Conservation (phyloP, 2,888 invertebrate species). For the Machimus rusticus region DNA sequence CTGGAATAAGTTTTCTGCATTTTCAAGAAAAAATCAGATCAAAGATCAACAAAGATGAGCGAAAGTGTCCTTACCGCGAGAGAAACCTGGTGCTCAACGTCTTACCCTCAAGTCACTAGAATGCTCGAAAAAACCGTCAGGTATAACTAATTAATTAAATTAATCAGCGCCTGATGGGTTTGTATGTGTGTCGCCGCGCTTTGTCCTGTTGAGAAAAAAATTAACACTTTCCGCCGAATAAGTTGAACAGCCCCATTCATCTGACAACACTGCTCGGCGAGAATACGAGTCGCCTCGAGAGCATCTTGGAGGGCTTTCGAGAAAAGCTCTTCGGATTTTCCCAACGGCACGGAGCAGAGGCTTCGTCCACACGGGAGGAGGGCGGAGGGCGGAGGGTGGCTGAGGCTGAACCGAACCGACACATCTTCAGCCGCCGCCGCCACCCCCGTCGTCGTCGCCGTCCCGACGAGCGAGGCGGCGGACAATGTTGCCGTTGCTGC, state of each 20-base stretch:
- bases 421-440: constrained; percentile 33
- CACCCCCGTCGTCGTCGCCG: constrained; percentile 35
- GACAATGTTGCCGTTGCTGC: neutral
- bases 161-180: neutral
- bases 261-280: constrained; percentile 25
- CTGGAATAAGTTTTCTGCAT: neutral
- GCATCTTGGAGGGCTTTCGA: constrained; percentile 14
- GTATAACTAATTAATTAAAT: constrained; percentile 26
- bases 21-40: neutral
- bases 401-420: constrained; percentile 4
- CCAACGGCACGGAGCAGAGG: neutral
- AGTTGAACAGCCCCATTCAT: constrained; percentile 18
- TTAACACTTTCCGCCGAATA: constrained; percentile 16
- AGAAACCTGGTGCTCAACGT: neutral
- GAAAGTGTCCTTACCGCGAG: neutral
- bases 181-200: neutral
- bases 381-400: neutral
- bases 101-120: neutral
- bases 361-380: neutral
- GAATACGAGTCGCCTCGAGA: neutral
- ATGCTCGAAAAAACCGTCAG: neutral
- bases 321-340: constrained; percentile 5
- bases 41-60: neutral
- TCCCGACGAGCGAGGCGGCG: neutral
- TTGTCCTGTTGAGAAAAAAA: neutral